Evolutionary conservation across 2,888 invertebrate species (phyloP).

Genomic region (Syrista parreyssii): DNA sequence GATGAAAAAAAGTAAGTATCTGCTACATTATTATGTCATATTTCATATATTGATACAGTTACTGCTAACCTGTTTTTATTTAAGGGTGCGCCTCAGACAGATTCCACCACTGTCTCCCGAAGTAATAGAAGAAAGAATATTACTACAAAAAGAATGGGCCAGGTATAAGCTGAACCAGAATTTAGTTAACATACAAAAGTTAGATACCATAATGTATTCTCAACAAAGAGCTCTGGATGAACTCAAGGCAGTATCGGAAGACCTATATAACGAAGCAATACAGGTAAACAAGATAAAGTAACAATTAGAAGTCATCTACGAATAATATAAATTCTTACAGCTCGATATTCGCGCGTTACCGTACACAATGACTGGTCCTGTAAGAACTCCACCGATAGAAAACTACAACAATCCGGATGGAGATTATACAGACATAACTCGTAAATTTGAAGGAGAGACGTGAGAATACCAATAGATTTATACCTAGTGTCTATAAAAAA

Average conservation of each 20-base stretch:
- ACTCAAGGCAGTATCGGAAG: conserved; percentile 83
- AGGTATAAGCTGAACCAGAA: conserved; percentile 76
- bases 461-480: background rate
- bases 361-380: conserved; percentile 78
- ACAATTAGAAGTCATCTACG: background rate
- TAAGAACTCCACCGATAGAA: conserved; percentile 84
- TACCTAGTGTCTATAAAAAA: background rate
- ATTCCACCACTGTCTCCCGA: conserved; percentile 68
- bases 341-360: conserved; percentile 79
- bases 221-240: conserved; percentile 85
- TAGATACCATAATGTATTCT: conserved; percentile 76
- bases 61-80: background rate
- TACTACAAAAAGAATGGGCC: conserved; percentile 82
- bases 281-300: conserved; percentile 69
- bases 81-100: conserved; percentile 59
- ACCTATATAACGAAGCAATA: conserved; percentile 88
- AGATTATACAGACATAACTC: conserved; percentile 85
- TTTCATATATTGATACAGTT: background rate
- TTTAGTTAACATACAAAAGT: conserved; percentile 73
- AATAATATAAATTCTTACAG: conserved; percentile 65
- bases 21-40: background rate
- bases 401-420: conserved; percentile 89
- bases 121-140: conserved; percentile 73
- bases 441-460: conserved; percentile 67
- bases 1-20: conserved; percentile 73